phyloP scores from a whole-genome alignment of 2,888 invertebrate genomes.

The Formica aserva region DNA sequence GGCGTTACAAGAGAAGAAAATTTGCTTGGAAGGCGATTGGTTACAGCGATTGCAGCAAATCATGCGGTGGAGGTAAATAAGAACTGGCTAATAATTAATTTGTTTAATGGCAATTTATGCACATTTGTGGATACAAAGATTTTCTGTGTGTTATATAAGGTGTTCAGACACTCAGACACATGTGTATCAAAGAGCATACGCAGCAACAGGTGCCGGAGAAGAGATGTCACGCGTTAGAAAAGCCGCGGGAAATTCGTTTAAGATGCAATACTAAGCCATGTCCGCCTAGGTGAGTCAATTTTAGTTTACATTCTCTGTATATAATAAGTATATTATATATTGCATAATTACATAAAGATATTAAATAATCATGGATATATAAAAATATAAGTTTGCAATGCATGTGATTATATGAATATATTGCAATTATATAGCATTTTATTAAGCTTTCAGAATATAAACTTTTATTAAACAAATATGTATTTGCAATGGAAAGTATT shows the following conservation, averaged over 20 bases:
- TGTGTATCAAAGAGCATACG: constrained; percentile 91
- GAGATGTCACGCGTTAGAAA: constrained; percentile 89
- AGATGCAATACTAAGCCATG: constrained; percentile 93
- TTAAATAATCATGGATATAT: constrained; percentile 1
- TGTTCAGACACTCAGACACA: constrained; percentile 89
- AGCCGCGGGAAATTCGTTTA: constrained; percentile 87
- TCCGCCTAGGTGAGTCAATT: constrained; percentile 88
- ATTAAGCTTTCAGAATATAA: neutral
- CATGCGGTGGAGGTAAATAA: constrained; percentile 91
- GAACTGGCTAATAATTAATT: neutral
- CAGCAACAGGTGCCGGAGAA: constrained; percentile 89
- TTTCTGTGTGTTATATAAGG: constrained; percentile 84
- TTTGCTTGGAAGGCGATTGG: constrained; percentile 93
- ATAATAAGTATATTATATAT: neutral
- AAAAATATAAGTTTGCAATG: neutral
- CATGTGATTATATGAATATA: neutral
- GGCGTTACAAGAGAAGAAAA: constrained; percentile 85
- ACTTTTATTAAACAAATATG: neutral
- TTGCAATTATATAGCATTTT: neutral
- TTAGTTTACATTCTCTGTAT: neutral
- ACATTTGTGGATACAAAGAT: neutral
- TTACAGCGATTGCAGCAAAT: constrained; percentile 92
- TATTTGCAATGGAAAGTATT: neutral
- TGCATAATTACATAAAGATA: neutral
- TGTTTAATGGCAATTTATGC: neutral